Evolutionary conservation across 2,113 vertebrate genomes (phyloP).

Genomic region (Desmodus rotundus): DNA sequence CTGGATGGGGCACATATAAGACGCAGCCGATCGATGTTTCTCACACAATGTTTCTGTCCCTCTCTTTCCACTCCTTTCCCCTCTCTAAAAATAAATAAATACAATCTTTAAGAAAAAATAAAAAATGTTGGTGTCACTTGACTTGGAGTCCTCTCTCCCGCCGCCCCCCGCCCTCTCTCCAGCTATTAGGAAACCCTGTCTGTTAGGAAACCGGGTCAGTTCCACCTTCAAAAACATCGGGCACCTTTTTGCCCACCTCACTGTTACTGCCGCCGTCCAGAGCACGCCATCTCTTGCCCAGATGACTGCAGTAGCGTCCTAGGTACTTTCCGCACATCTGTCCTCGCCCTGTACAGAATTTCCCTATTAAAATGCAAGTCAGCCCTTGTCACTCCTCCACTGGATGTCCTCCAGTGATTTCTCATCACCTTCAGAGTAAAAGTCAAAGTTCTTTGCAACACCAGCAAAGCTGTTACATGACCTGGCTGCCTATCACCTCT

Average conservation of each 20-base stretch:
- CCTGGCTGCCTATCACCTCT: background rate
- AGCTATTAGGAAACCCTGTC: background rate
- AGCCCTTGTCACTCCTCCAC: background rate
- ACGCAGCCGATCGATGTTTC: no score
- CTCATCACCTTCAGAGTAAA: background rate
- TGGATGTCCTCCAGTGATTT: background rate
- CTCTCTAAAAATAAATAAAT: no score
- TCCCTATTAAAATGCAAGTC: background rate
- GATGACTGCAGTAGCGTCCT: background rate
- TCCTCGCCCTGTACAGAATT: background rate
- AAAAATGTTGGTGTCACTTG: background rate
- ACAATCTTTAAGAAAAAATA: background rate
- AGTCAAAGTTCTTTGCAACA: background rate
- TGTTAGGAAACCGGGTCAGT: background rate
- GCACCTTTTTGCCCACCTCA: background rate
- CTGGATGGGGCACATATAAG: no score
- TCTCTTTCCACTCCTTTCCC: no score
- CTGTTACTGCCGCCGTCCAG: background rate
- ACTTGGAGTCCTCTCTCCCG: background rate
- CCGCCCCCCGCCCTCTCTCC: background rate
- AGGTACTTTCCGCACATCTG: background rate
- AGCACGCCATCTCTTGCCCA: background rate
- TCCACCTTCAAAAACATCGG: background rate
- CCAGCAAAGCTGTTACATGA: no score
- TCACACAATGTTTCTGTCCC: no score